Conservation (phyloP, 2,888 invertebrate species). For the Xanthorhoe spadicearia region DNA sequence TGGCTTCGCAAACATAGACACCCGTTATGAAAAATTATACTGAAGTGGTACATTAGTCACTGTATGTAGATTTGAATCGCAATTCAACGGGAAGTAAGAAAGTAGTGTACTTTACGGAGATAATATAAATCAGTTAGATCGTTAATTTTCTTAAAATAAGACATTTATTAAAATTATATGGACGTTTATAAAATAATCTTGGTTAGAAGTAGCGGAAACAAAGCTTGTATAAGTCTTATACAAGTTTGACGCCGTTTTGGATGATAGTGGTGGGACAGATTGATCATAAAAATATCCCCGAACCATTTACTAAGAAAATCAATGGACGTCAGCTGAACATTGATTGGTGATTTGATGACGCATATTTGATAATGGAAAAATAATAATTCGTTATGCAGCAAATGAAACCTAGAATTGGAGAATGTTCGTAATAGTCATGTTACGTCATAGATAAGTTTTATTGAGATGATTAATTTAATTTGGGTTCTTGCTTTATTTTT, state of each 20-base stretch:
- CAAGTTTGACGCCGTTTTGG: not conserved
- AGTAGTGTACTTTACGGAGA: not conserved
- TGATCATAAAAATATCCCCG: not conserved
- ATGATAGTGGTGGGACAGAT: not conserved
- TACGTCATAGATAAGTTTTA: not conserved
- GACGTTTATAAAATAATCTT: not conserved
- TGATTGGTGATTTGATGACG: not conserved
- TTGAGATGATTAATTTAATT: not conserved
- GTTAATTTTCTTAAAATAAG: too few relatives aligned
- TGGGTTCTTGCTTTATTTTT: not conserved
- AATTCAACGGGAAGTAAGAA: slow-evolving; percentile 17
- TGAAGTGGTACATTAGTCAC: slow-evolving; percentile 25
- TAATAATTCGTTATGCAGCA: not conserved
- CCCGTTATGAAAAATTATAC: slow-evolving; percentile 52
- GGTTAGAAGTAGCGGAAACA: not conserved
- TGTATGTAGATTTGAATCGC: slow-evolving; percentile 26
- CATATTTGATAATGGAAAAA: not conserved
- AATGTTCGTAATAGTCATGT: not conserved
- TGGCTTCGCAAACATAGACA: slow-evolving; percentile 55
- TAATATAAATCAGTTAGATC: not conserved
- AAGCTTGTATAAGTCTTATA: not conserved
- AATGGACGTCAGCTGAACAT: not conserved
- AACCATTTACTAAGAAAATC: not conserved
- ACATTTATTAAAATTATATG: too few relatives aligned
- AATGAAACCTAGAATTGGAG: not conserved